phyloP scores from a whole-genome alignment of 2,797 vertebrate genomes.

The Percopsis omiscomaycus region DNA sequence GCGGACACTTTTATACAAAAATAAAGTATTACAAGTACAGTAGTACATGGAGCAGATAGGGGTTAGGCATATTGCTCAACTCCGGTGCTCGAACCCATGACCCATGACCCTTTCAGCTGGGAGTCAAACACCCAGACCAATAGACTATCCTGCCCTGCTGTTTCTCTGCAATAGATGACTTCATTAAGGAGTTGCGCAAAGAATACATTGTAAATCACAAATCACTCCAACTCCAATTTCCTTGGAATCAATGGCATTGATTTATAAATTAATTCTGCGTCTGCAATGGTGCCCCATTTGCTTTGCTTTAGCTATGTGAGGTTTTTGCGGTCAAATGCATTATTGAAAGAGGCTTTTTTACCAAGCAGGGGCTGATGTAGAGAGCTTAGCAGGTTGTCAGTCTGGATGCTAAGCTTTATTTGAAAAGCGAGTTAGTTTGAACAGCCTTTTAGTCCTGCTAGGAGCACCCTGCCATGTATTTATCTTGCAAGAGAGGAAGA shows the following conservation, averaged over 20 bases:
- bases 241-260: constrained; percentile 60
- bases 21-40: no score
- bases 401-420: constrained; percentile 76
- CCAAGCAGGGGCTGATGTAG: constrained; percentile 63
- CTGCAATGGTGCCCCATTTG: constrained; percentile 46
- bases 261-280: constrained; percentile 70
- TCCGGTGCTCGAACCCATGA: no score
- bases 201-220: constrained; percentile 56
- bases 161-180: constrained; percentile 59
- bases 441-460: constrained; percentile 64
- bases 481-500: constrained; percentile 65
- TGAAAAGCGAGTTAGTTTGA: constrained; percentile 67
- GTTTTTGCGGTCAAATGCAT: constrained; percentile 71
- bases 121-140: no score
- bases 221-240: constrained; percentile 61
- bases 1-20: no score
- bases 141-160: constrained; percentile 1
- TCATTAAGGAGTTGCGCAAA: constrained; percentile 54
- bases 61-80: no score
- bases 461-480: constrained; percentile 65
- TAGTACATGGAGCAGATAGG: no score
- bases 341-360: constrained; percentile 72
- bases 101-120: no score
- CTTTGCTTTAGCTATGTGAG: constrained; percentile 51
- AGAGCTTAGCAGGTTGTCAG: constrained; percentile 72